These are phyloP conservation scores for Gryllus bimaculatus DNA, from an alignment of 1,140 invertebrate species.

Conservation along the genomic window DNA sequence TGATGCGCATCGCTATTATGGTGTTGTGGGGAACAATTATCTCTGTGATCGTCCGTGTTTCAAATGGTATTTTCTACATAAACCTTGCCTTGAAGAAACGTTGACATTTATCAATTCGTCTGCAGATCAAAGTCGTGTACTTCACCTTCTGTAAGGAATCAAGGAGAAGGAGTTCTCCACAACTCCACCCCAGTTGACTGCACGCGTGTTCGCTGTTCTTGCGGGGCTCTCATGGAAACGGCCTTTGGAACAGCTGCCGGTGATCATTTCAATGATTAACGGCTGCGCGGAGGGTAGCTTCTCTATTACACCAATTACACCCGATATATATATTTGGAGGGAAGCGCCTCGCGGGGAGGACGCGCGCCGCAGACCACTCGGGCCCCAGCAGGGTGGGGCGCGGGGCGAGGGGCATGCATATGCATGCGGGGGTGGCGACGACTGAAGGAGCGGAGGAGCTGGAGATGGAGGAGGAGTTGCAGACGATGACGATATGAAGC, in stretches of 20 bases:
- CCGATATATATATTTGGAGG: not conserved
- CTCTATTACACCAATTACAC: not conserved
- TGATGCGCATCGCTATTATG: too few species aligned
- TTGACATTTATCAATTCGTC: too few species aligned
- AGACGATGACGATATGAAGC: not conserved
- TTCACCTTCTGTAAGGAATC: too few species aligned
- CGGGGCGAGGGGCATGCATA: not conserved
- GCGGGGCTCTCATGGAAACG: not conserved
- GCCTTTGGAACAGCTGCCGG: not conserved
- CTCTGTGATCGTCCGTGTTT: too few species aligned
- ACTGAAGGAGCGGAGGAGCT: not conserved
- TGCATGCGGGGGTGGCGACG: not conserved
- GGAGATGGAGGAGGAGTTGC: not conserved
- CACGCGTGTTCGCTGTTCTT: too few species aligned
- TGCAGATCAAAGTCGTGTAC: too few species aligned
- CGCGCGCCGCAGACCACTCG: not conserved
- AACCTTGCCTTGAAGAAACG: too few species aligned
- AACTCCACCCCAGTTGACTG: not conserved
- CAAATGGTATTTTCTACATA: too few species aligned
- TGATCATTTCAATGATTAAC: slow-evolving; percentile 5
- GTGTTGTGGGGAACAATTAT: too few species aligned
- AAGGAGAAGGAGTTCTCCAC: too few species aligned
- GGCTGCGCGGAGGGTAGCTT: not conserved
- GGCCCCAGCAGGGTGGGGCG: not conserved
- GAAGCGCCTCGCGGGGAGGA: not conserved